Evolutionary conservation across 1,140 invertebrate species (phyloP).

Genomic region (Penaeus indicus): DNA sequence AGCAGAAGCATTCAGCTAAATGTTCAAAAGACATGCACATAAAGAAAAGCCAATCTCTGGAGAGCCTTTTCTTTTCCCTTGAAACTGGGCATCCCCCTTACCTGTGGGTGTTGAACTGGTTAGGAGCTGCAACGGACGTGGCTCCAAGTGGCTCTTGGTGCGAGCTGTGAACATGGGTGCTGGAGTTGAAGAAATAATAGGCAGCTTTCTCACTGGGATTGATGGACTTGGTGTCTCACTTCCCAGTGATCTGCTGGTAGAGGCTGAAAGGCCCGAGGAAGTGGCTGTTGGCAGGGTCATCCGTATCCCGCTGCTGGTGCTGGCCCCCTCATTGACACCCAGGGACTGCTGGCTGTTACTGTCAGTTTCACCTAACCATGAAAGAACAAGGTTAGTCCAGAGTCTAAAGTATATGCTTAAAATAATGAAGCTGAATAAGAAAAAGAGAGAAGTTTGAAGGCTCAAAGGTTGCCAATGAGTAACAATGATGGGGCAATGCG

Average conservation of each 20-base stretch:
- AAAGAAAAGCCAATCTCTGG: no score
- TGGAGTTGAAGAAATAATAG: slow-evolving; percentile 47
- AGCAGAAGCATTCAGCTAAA: no score
- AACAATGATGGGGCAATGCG: no score
- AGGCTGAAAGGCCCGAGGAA: slow-evolving; percentile 28
- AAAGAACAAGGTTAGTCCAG: background rate
- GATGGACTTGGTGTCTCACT: slow-evolving; percentile 34
- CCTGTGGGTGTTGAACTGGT: slow-evolving; percentile 49
- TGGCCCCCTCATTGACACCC: slow-evolving; percentile 56
- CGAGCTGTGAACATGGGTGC: slow-evolving; percentile 47
- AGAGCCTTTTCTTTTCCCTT: no score
- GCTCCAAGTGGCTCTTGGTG: slow-evolving; percentile 50
- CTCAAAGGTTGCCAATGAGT: no score
- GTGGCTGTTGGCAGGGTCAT: slow-evolving; percentile 36
- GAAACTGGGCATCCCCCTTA: background rate
- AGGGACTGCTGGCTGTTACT: slow-evolving; percentile 35
- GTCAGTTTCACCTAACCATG: slow-evolving; percentile 37
- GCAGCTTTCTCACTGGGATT: slow-evolving; percentile 26
- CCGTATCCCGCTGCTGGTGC: slow-evolving; percentile 47
- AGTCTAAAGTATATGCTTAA: no score
- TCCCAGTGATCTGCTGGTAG: slow-evolving; percentile 33
- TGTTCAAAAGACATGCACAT: no score
- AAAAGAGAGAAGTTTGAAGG: no score
- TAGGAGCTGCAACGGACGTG: slow-evolving; percentile 35
- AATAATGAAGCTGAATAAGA: no score